phyloP scores from a whole-genome alignment of 2,888 invertebrate genomes.

The Ormyrus rosae region DNA sequence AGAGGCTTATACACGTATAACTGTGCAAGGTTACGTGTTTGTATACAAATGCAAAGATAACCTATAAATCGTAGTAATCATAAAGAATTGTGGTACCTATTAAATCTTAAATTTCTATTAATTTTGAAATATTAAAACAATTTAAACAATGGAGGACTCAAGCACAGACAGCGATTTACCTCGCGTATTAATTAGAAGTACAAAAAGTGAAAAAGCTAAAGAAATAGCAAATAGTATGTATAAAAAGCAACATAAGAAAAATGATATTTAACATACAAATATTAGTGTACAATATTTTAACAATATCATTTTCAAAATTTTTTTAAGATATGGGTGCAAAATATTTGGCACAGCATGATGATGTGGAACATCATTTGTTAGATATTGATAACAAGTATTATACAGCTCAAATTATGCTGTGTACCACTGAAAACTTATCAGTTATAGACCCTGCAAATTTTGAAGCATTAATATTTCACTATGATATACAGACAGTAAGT shows the following conservation, averaged over 20 bases:
- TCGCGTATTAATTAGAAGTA: conserved; percentile 67
- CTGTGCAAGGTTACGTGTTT: conserved; percentile 23
- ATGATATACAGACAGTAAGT: conserved; percentile 78
- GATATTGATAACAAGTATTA: conserved; percentile 85
- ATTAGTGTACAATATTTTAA: background rate
- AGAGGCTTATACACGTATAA: background rate
- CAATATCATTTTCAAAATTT: conserved; percentile 8
- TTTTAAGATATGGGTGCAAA: conserved; percentile 68
- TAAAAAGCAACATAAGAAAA: background rate
- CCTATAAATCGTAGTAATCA: conserved; percentile 31
- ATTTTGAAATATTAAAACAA: background rate
- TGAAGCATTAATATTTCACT: conserved; percentile 81
- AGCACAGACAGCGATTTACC: conserved; percentile 66
- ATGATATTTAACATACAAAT: background rate
- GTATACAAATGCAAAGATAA: conserved; percentile 50
- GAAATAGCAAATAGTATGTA: conserved; percentile 69
- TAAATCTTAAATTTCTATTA: background rate
- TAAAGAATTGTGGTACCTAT: background rate
- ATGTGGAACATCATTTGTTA: conserved; percentile 76
- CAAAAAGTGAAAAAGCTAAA: conserved; percentile 63
- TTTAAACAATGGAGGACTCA: conserved; percentile 22
- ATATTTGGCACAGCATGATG: conserved; percentile 65
- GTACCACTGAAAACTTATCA: conserved; percentile 77
- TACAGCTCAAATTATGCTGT: conserved; percentile 80
- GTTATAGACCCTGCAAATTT: conserved; percentile 76